A percentile compares a stretch with the other conserved stretches of the same genome.
phyloP scores from a whole-genome alignment of 2,797 vertebrate genomes.

The Crenichthys baileyi region DNA sequence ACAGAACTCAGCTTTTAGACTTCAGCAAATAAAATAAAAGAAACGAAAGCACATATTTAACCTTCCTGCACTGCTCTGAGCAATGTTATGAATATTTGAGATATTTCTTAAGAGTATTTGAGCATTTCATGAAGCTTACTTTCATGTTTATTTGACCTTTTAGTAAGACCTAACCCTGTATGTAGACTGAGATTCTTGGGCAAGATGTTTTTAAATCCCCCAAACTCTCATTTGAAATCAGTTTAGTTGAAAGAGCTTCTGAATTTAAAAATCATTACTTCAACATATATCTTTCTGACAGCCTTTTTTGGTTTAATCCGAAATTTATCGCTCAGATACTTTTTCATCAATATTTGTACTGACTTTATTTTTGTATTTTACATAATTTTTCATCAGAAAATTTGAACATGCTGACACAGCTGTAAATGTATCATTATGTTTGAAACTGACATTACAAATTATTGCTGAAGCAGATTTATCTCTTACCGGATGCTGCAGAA shows the following conservation, averaged over 20 bases:
- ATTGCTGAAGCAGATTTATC: neutral
- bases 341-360: too few species aligned
- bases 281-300: too few species aligned
- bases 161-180: too few species aligned
- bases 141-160: neutral
- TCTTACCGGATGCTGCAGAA: neutral
- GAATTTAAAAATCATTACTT: neutral
- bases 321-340: too few species aligned
- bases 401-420: neutral
- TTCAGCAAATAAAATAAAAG: neutral
- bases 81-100: neutral
- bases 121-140: too few species aligned
- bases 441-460: neutral
- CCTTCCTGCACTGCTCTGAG: neutral
- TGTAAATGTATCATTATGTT: neutral
- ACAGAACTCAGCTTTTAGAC: neutral
- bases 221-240: too few species aligned
- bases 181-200: too few species aligned
- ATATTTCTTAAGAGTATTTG: neutral
- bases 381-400: too few species aligned
- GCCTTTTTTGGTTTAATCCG: too few species aligned
- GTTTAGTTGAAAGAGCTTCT: too few species aligned
- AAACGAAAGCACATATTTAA: neutral
- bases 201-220: too few species aligned
- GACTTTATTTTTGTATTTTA: too few species aligned